Evolutionary conservation across 2,888 invertebrate genomes (phyloP), one percentile per base, ranked within the genome.

Genomic region (Seira sanloemensis): DNA sequence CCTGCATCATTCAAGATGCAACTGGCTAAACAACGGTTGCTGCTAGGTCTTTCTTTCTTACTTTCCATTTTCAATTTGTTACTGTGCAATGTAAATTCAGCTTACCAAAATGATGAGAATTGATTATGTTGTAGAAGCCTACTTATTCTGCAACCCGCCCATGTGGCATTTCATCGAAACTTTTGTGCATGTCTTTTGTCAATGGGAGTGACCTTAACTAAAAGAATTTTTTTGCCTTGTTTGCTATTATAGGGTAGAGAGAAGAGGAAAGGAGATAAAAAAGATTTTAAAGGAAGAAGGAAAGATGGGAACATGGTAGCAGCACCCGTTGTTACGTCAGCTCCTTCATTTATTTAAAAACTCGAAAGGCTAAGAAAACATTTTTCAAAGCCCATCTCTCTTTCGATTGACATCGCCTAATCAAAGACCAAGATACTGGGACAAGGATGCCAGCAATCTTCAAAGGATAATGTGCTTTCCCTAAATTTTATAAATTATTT

Each of bases 261-360:
- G 54, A 27, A 67, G 68, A 68, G 50, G 58, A 75, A 78, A 75
- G 37, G 62, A 85, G 65, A 2, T 54, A 25, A 77, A 69, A 72
- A 50, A 50, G 26, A 77, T 86, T 78, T 77, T 69, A 87, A 76
- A 83, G 80, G 84, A 84, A 78, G 84, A 78, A 84, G 84, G 83
- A 84, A 86, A 82, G 85, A 86, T 88, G 88, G 86, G 86, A 82
- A 86, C 85, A 80, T 87, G 79, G 84, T 74, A 87, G 87, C 88
- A 88, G 88, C 87, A 87, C 78, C 86, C 88, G 88, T 88, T 88
- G 88, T 88, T 85, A 80, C 86, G 86, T 77, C 87, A 87, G 85
- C 73, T 74, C 67, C 77, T 65, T 50, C 83, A 62, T 27, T 24
- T n/a, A 58, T 58, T 37, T 58, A 58, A 58, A 67, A 67, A 9